Conservation (phyloP, 53 echinoderm and acorn worm species). For the Astropecten irregularis region DNA sequence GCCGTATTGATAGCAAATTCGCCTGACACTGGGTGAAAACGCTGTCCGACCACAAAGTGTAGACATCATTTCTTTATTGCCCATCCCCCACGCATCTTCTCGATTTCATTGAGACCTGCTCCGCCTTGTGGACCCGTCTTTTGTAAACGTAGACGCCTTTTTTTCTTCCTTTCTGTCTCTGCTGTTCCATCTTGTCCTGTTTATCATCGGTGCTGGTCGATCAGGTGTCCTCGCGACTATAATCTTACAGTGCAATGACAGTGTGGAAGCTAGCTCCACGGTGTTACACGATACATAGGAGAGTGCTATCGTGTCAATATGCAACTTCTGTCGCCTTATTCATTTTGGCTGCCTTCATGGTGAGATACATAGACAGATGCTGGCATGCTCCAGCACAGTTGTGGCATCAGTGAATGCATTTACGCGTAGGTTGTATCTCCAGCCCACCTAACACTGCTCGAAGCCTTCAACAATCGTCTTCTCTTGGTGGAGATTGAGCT, state of each 20-base stretch:
- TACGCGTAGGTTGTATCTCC: no score
- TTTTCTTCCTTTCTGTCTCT: not conserved
- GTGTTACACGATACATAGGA: not conserved
- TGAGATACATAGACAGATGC: no score
- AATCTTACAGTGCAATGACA: conserved; percentile 45
- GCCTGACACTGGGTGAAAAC: not conserved
- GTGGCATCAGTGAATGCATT: no score
- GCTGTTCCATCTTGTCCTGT: conserved; percentile 1
- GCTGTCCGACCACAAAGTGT: conserved; percentile 13
- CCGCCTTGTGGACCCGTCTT: conserved; percentile 8
- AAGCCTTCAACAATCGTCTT: no score
- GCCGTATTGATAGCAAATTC: not conserved
- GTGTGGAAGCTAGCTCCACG: not conserved
- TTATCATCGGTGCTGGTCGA: conserved; percentile 8
- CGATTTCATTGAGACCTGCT: not conserved
- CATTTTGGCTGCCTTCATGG: no score
- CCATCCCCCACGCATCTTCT: conserved; percentile 30
- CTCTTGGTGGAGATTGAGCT: no score
- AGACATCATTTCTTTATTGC: conserved; percentile 32
- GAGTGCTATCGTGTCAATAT: not conserved
- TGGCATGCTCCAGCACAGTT: no score
- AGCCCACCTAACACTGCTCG: no score
- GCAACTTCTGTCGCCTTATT: no score
- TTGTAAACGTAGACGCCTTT: no score
- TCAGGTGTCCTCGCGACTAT: conserved; percentile 1